A percentile compares a stretch with the other conserved stretches of the same genome.
These are phyloP conservation scores for Megaceryle maxima DNA, from an alignment of 2,113 vertebrate species.

Conservation along the genomic window DNA sequence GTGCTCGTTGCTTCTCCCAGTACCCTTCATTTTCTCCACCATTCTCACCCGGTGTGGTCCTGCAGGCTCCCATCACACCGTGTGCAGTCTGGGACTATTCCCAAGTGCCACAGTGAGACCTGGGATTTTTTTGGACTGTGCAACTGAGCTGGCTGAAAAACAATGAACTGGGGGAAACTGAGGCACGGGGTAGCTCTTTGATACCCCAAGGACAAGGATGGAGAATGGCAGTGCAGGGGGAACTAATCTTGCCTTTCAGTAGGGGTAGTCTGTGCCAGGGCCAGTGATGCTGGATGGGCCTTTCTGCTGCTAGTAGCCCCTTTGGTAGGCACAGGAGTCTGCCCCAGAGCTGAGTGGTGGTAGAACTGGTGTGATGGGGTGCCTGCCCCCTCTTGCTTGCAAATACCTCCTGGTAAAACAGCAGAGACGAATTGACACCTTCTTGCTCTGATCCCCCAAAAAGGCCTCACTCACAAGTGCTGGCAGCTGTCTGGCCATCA, in stretches of 20 bases:
- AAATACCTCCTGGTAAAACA: neutral
- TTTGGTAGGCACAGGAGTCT: neutral
- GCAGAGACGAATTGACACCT: accelerated
- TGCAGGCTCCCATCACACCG: accelerated
- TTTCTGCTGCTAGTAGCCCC: neutral
- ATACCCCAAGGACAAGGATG: accelerated
- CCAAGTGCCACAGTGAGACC: accelerated
- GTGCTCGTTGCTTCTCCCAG: neutral
- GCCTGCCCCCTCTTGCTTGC: neutral
- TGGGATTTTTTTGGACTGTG: neutral
- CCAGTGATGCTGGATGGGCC: neutral
- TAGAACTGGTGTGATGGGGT: accelerated
- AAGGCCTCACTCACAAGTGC: accelerated
- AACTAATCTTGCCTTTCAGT: accelerated
- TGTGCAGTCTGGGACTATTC: accelerated
- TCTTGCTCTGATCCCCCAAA: neutral
- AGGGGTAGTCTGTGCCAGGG: accelerated
- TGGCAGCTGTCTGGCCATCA: neutral
- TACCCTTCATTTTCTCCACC: neutral
- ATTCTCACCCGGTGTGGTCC: accelerated
- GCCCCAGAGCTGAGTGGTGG: neutral
- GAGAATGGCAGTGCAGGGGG: accelerated
- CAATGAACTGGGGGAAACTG: neutral
- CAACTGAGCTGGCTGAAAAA: accelerated
- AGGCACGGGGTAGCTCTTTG: accelerated